Base-by-base conservation (phyloP, 2,888 invertebrate genomes). In the Merodon equestris region DNA sequence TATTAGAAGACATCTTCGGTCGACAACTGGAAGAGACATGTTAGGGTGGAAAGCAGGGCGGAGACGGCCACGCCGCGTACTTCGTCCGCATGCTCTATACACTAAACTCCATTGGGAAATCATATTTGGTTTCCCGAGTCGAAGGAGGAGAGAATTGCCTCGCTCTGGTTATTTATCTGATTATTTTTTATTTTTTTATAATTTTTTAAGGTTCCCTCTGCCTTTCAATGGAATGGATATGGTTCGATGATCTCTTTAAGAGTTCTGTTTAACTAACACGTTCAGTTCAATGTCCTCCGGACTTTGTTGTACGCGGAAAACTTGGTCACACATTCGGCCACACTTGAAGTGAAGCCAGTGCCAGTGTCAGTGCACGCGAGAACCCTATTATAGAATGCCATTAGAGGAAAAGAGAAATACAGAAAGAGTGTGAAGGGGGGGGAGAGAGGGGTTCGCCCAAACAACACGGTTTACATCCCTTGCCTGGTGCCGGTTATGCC, bases 171-270 rank as follows among this genome's bases (percentile, higher is more conserved):
- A 73, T 60, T 53, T 77, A 77, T 72, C 68, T 73, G 64, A 64
- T 51, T 73, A 15, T 53, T 40, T 40, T 1, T 10, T 5, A 7
- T 3, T 40, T 40, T 5, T n/a, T 3, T 40, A 40, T 9, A 40
- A n/a, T 53, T 54, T 63, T 54, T 51, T 13, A 42, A 15, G 44
- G 38, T 19, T 19, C 64, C 14, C 48, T 54, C 47, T 48, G 27
- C 9, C 50, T 13, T 40, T 51, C 14, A 15, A 10, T 61, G 50
- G 27, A 4, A 7, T 50, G 51, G 81, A 70, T 67, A 75, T 75
- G 81, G 81, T 81, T 81, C 81, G 81, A 76, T 81, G 81, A 81
- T 81, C 81, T 71, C 75, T 76, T 66, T 71, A 67, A 63, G 57
- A 58, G 57, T 58, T 73, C 64, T 19, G 36, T 51, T 53, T 60